These are phyloP conservation scores for Columba janthina DNA, from an alignment of 2,113 vertebrate genomes.

Conservation along the genomic window DNA sequence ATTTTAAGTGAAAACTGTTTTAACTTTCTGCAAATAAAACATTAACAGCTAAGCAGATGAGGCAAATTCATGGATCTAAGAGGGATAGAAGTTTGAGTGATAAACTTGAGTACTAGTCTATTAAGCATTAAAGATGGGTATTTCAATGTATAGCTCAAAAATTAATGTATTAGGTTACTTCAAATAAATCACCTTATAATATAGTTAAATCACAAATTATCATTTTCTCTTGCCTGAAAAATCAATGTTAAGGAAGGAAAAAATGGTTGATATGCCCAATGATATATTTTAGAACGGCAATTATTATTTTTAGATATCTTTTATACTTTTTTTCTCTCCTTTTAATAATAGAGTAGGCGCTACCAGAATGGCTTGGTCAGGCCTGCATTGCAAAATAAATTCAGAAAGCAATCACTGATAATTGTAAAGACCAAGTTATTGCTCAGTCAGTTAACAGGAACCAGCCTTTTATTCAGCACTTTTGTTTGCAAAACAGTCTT, in stretches of 20 bases:
- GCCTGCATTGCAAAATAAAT: background rate
- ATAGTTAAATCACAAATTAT: background rate
- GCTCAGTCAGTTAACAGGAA: background rate
- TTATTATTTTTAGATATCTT: background rate
- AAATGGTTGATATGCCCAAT: background rate
- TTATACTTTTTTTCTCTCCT: too few species aligned
- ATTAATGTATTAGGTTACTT: background rate
- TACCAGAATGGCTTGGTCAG: background rate
- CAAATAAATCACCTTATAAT: background rate
- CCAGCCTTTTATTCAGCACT: background rate
- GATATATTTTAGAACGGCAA: background rate
- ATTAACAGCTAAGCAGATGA: background rate
- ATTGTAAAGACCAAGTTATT: background rate
- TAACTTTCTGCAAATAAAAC: background rate
- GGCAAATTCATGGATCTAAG: background rate
- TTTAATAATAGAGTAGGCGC: background rate
- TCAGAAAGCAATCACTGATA: background rate
- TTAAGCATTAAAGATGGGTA: background rate
- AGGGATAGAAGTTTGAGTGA: background rate
- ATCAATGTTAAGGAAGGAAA: background rate
- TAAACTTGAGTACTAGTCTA: background rate
- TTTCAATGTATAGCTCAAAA: conserved; percentile 30
- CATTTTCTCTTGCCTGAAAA: background rate
- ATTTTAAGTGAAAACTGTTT: background rate
- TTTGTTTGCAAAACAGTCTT: background rate